A percentile compares a stretch with the other conserved stretches of the same genome.
These are phyloP conservation scores for Apis mellifera DNA, from an alignment of 1,140 invertebrate genomes.

Conservation along the genomic window DNA sequence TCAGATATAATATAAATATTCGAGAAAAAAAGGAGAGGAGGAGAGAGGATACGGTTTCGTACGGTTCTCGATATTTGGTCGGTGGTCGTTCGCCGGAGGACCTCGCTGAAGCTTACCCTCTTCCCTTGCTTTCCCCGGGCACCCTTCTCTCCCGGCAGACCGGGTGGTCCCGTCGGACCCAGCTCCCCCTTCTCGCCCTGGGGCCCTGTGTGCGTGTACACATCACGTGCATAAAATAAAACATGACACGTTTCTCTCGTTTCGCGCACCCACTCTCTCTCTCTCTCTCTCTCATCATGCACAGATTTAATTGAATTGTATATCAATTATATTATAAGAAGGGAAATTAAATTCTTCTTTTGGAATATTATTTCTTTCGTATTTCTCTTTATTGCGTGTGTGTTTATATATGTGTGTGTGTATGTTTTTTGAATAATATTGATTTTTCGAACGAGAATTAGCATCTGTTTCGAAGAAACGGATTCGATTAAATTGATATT, in stretches of 20 bases:
- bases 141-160: conserved; percentile 89
- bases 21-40: too few species aligned
- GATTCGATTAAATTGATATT: too few species aligned
- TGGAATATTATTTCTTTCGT: too few species aligned
- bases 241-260: conserved; percentile 37
- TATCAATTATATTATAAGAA: too few species aligned
- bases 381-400: too few species aligned
- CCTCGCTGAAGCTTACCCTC: conserved; percentile 87
- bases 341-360: too few species aligned
- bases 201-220: conserved; percentile 82
- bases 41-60: conserved; percentile 12
- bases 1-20: too few species aligned
- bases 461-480: too few species aligned
- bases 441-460: too few species aligned
- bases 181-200: conserved; percentile 90
- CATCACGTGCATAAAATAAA: conserved; percentile 64
- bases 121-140: conserved; percentile 91
- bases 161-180: conserved; percentile 88
- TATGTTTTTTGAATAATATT: too few species aligned
- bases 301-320: too few species aligned
- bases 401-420: too few species aligned
- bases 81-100: conserved; percentile 73
- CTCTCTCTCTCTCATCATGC: conserved; percentile 11
- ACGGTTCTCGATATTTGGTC: conserved; percentile 57
- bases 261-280: conserved; percentile 22